Conservation (phyloP, 2,888 invertebrate genomes). For the Troglohyphantes excavatus region DNA sequence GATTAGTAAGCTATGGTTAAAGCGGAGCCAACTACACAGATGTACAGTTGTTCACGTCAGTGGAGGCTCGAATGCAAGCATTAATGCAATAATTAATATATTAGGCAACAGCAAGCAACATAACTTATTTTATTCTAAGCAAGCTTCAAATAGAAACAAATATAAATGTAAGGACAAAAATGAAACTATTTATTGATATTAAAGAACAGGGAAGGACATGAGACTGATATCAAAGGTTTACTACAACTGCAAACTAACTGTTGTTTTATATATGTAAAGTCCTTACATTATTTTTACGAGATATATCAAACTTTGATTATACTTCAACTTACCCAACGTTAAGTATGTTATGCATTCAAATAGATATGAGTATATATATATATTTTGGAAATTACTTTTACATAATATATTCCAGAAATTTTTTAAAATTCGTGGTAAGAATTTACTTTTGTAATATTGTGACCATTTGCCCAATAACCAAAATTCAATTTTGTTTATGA, state of each 20-base stretch:
- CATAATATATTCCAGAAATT: too few relatives aligned
- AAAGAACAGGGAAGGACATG: conserved; percentile 54
- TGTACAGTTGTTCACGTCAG: conserved; percentile 28
- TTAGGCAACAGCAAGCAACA: conserved; percentile 63
- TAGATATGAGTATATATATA: too few relatives aligned
- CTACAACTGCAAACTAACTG: conserved; percentile 43
- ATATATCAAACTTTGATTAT: too few relatives aligned
- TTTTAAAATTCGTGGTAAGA: too few relatives aligned
- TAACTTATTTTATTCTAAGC: conserved; percentile 3
- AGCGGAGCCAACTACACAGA: conserved; percentile 8
- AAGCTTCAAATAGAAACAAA: background rate
- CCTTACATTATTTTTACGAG: too few relatives aligned
- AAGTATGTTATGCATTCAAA: too few relatives aligned
- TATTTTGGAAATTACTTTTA: too few relatives aligned
- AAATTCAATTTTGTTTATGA: too few relatives aligned
- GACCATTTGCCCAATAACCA: too few relatives aligned
- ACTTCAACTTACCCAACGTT: too few relatives aligned
- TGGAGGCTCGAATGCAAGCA: conserved; percentile 66
- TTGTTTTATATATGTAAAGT: too few relatives aligned
- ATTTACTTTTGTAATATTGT: too few relatives aligned
- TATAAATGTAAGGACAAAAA: background rate
- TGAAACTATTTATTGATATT: background rate
- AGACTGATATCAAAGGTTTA: conserved; percentile 69
- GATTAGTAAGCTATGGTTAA: conserved; percentile 39
- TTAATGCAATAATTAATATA: conserved; percentile 55